phyloP scores from a whole-genome alignment of 2,113 vertebrate species.

The Aleadryas rufinucha region DNA sequence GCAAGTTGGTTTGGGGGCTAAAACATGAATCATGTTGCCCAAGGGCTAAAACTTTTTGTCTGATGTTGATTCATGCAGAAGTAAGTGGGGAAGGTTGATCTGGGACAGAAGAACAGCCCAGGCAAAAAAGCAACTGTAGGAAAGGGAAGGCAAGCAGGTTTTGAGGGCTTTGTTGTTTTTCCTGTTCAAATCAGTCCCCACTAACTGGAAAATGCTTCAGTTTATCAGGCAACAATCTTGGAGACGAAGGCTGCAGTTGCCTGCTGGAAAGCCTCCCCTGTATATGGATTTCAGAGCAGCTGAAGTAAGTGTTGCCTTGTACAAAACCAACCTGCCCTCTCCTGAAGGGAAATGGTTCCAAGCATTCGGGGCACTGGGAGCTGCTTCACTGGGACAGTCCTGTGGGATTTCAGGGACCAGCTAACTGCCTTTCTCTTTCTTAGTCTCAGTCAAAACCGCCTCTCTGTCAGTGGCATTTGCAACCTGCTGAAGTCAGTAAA shows the following conservation, averaged over 20 bases:
- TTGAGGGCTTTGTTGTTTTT: not conserved
- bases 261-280: slow-evolving; percentile 43
- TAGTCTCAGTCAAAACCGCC: slow-evolving; percentile 81
- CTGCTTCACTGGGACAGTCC: not conserved
- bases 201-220: slow-evolving; percentile 52
- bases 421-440: not conserved
- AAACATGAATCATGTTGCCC: not conserved
- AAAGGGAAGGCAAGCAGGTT: not conserved
- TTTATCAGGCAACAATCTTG: slow-evolving; percentile 75
- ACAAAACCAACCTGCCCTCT: not conserved
- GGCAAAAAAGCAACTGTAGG: not conserved
- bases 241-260: slow-evolving; percentile 65
- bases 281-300: slow-evolving; percentile 37
- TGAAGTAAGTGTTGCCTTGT: slow-evolving; percentile 65
- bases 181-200: not conserved
- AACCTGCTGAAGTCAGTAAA: slow-evolving; percentile 66
- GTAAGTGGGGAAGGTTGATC: not conserved
- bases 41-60: not conserved
- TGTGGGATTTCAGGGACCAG: not conserved
- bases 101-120: not conserved
- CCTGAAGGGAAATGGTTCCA: not conserved
- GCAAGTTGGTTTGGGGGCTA: not conserved
- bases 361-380: not conserved
- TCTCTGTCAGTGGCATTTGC: slow-evolving; percentile 65
- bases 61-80: not conserved